Percentiles rank a stretch among this genome's conserved stretches.
phyloP scores from a whole-genome alignment of 1,140 invertebrate species.

The Parapsyche elsis region DNA sequence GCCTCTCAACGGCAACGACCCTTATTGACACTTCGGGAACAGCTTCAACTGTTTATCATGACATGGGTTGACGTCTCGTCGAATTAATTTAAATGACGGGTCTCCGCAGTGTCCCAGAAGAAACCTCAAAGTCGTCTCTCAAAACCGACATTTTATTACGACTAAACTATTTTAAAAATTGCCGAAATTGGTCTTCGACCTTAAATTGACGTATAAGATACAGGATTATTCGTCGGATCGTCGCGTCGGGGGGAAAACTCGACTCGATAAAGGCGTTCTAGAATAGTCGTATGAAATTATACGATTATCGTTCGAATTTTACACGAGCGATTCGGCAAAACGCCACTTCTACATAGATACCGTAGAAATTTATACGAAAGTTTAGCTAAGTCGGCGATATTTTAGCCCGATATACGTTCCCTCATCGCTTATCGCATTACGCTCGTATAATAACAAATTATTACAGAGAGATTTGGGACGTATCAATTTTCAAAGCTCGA shows the following conservation, averaged over 20 bases:
- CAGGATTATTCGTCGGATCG: background rate
- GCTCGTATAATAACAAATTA: slow-evolving; percentile 20
- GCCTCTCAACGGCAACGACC: slow-evolving; percentile 17
- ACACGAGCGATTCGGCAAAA: slow-evolving; percentile 19
- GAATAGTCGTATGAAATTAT: slow-evolving; percentile 11
- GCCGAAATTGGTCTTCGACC: too few species aligned
- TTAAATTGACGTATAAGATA: too few species aligned
- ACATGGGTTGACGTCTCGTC: slow-evolving; percentile 20
- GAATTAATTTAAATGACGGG: slow-evolving; percentile 30
- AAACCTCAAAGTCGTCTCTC: background rate
- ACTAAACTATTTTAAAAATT: background rate
- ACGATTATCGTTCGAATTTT: slow-evolving; percentile 15
- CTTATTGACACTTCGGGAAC: slow-evolving; percentile 13
- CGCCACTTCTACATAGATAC: background rate
- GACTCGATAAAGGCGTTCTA: background rate
- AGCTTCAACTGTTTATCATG: slow-evolving; percentile 28
- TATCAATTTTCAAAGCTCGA: slow-evolving; percentile 18
- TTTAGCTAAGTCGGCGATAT: slow-evolving; percentile 24
- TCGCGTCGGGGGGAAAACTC: background rate
- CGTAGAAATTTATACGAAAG: slow-evolving; percentile 11
- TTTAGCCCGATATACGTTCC: slow-evolving; percentile 11
- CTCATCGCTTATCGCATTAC: slow-evolving; percentile 22
- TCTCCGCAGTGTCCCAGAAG: background rate
- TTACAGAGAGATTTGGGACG: slow-evolving; percentile 22
- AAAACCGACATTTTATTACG: background rate